Conservation (phyloP, 2,113 vertebrate genomes). For the Mirza zaza region DNA sequence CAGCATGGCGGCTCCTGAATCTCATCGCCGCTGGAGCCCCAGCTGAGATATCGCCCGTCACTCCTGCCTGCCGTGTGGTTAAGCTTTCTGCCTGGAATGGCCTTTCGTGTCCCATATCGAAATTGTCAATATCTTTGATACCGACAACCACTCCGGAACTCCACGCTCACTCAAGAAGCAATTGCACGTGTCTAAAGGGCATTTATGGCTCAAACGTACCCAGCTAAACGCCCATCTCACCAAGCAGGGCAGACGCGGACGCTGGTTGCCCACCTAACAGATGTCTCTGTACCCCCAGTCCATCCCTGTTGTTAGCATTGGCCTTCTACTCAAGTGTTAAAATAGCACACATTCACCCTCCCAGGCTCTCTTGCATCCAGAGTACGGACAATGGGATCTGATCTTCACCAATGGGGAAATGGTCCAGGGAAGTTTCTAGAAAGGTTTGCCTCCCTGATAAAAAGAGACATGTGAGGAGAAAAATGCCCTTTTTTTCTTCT, state of each 20-base stretch:
- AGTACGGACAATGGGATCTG: neutral
- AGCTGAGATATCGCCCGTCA: neutral
- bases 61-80: neutral
- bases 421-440: neutral
- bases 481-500: neutral
- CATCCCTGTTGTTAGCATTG: neutral
- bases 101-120: neutral
- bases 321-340: neutral
- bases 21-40: fast-evolving
- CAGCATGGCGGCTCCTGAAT: fast-evolving
- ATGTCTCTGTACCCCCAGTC: neutral
- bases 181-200: neutral
- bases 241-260: neutral
- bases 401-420: neutral
- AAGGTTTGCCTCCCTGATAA: neutral
- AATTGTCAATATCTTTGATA: neutral
- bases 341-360: neutral
- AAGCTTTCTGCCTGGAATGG: neutral
- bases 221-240: neutral
- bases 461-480: neutral
- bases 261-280: neutral
- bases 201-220: neutral
- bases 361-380: neutral
- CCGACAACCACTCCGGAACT: neutral
- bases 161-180: neutral